Evolutionary conservation across 2,888 invertebrate species (phyloP).

Genomic region (Pinctada fucata): DNA sequence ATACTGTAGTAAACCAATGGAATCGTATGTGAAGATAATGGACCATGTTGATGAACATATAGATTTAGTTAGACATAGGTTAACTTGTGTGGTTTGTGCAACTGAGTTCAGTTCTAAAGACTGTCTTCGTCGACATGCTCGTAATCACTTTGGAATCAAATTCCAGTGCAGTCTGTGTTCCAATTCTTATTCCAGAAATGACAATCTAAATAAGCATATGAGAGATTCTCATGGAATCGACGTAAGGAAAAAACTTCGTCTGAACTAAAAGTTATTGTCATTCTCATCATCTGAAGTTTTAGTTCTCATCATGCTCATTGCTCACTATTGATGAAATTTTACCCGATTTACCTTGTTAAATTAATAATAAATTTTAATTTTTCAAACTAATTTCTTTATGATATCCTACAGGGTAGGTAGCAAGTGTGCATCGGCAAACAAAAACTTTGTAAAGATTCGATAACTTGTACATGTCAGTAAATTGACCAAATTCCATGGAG

Average conservation of each 20-base stretch:
- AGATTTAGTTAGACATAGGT: constrained; percentile 18
- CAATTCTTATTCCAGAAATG: constrained; percentile 31
- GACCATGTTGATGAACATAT: constrained; percentile 30
- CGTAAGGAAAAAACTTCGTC: not conserved
- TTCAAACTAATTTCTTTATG: too few relatives aligned
- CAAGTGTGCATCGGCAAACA: too few relatives aligned
- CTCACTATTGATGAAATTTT: too few relatives aligned
- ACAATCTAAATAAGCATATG: constrained; percentile 36
- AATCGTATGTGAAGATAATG: constrained; percentile 22
- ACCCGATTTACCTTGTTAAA: too few relatives aligned
- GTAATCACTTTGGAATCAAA: constrained; percentile 35
- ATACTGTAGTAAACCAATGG: constrained; percentile 23
- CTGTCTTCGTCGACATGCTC: constrained; percentile 31
- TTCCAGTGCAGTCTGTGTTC: constrained; percentile 33
- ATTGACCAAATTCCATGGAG: too few relatives aligned
- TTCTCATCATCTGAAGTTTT: too few relatives aligned
- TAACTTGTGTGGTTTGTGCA: constrained; percentile 32
- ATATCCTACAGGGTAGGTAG: too few relatives aligned
- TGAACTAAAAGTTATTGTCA: too few relatives aligned
- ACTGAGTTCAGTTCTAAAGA: constrained; percentile 33
- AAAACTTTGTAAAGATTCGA: too few relatives aligned
- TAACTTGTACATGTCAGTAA: too few relatives aligned
- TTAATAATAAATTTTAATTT: too few relatives aligned
- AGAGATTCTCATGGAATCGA: constrained; percentile 27
- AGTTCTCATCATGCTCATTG: too few relatives aligned